Evolutionary conservation across 1,140 invertebrate genomes (phyloP).

Genomic region (Plectus sambesii): DNA sequence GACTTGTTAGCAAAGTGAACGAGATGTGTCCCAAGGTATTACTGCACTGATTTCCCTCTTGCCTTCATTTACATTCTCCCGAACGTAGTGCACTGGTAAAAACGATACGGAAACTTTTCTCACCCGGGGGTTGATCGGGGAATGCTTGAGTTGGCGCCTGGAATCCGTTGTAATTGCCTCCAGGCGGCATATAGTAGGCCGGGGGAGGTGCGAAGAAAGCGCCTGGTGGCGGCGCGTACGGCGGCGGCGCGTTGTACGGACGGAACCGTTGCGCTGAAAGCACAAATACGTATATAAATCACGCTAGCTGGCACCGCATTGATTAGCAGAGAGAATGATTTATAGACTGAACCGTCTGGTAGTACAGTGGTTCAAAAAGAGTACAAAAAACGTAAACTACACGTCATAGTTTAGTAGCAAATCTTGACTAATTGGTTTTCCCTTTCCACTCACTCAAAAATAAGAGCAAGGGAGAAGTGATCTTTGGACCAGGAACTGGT

Average conservation of each 20-base stretch:
- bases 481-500: too few relatives aligned
- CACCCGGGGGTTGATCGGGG: slow-evolving; percentile 18
- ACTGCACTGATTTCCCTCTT: too few relatives aligned
- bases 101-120: not conserved
- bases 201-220: slow-evolving; percentile 16
- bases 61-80: too few relatives aligned
- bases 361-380: too few relatives aligned
- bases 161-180: slow-evolving; percentile 4
- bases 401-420: not conserved
- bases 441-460: too few relatives aligned
- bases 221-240: slow-evolving; percentile 16
- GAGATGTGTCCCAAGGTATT: too few relatives aligned
- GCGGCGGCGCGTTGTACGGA: slow-evolving; percentile 16
- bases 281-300: not conserved
- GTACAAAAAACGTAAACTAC: not conserved
- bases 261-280: slow-evolving; percentile 19
- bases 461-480: too few relatives aligned
- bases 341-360: too few relatives aligned
- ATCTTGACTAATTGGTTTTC: slow-evolving; percentile 1
- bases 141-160: slow-evolving; percentile 15
- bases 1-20: too few relatives aligned
- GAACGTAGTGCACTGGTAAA: not conserved
- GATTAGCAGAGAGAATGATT: too few relatives aligned
- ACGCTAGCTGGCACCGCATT: too few relatives aligned
- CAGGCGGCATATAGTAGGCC: slow-evolving; percentile 12